Percentiles rank a stretch among this genome's conserved stretches.
Conservation (phyloP, 2,888 invertebrate species). For the Dichetophora obliterata region DNA sequence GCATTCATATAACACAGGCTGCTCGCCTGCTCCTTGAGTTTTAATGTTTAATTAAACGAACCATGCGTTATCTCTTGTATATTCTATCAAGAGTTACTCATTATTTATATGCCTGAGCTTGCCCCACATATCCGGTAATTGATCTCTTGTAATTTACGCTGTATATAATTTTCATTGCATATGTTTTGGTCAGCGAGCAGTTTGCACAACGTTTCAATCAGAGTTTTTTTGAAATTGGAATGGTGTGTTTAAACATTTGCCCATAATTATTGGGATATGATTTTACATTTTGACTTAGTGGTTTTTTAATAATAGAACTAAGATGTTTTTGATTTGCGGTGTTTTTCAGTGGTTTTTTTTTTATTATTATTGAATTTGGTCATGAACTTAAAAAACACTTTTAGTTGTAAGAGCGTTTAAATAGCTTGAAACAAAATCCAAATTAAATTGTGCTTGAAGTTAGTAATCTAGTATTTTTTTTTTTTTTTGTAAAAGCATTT, state of each 20-base stretch:
- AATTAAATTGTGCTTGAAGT: too few species aligned
- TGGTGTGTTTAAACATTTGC: not conserved
- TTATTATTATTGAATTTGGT: too few species aligned
- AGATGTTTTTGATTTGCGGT: too few species aligned
- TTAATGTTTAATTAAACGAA: not conserved
- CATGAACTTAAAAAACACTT: too few species aligned
- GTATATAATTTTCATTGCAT: conserved; percentile 6
- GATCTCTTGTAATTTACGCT: conserved; percentile 10
- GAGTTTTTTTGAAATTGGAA: not conserved
- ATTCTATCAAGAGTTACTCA: not conserved
- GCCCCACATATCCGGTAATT: conserved; percentile 1
- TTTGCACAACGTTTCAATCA: conserved; percentile 20
- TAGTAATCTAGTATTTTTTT: too few species aligned
- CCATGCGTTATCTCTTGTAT: not conserved
- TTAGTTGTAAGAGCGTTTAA: too few species aligned
- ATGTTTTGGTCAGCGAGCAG: conserved; percentile 1
- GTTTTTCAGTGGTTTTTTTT: too few species aligned
- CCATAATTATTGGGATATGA: too few species aligned
- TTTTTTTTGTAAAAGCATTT: too few species aligned
- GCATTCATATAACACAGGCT: not conserved
- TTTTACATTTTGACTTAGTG: too few species aligned
- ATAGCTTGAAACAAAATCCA: too few species aligned
- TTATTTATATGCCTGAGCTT: not conserved
- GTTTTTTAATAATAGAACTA: too few species aligned
- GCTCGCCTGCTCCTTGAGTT: not conserved